Evolutionary conservation across 1,140 invertebrate genomes (phyloP).

Genomic region (Yoshiicerus persimilis): DNA sequence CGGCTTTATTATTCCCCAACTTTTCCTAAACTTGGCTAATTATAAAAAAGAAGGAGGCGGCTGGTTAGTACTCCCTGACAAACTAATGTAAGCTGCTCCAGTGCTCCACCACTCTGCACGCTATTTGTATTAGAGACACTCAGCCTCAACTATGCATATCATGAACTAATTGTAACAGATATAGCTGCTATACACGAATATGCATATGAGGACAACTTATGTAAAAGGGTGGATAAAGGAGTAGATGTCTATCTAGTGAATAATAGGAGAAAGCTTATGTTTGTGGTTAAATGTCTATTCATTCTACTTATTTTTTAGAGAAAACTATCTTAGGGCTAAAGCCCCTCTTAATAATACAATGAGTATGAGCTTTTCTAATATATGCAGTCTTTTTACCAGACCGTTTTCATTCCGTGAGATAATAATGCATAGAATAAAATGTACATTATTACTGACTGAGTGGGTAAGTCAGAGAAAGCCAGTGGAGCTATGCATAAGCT

Average conservation of each 20-base stretch:
- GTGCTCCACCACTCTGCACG: neutral
- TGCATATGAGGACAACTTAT: neutral
- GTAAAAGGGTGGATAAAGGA: neutral
- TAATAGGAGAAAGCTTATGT: slow-evolving; percentile 4
- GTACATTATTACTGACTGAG: neutral
- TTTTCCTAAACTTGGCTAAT: slow-evolving; percentile 25
- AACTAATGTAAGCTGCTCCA: neutral
- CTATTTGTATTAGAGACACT: neutral
- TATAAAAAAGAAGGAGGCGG: slow-evolving; percentile 17
- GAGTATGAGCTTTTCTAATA: neutral
- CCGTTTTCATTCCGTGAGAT: neutral
- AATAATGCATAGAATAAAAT: neutral
- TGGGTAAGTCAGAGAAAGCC: neutral
- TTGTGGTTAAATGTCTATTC: neutral
- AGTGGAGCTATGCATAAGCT: neutral
- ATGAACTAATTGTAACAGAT: neutral
- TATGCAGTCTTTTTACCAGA: neutral
- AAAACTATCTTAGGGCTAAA: neutral
- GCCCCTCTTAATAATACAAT: neutral
- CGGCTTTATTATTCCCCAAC: slow-evolving; percentile 25
- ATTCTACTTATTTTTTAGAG: neutral
- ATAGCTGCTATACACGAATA: neutral
- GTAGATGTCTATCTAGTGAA: neutral
- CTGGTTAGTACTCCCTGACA: neutral
- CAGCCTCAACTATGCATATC: neutral